These are phyloP conservation scores for Spea multiplicata DNA, from an alignment of 2,113 vertebrate genomes.

Conservation along the genomic window DNA sequence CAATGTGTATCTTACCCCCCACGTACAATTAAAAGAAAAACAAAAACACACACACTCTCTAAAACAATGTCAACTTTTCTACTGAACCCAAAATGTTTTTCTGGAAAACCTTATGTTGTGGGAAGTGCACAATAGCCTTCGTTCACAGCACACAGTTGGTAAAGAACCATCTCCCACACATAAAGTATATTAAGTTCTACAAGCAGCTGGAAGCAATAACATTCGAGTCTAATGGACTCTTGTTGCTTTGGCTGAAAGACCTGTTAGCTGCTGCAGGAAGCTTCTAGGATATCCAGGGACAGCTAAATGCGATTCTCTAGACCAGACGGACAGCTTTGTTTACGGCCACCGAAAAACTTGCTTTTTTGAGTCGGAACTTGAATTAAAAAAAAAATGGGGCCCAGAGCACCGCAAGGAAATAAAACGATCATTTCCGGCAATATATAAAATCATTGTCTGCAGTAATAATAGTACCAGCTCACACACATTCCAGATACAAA, in stretches of 20 bases:
- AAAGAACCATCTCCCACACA: conserved; percentile 37
- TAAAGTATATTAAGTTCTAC: conserved; percentile 20
- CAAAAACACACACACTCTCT: not conserved
- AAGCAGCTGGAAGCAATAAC: conserved; percentile 43
- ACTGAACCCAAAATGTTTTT: conserved; percentile 20
- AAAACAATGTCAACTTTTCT: conserved; percentile 17
- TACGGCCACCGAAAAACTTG: not conserved
- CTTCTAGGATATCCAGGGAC: not conserved
- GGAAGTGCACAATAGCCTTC: conserved; percentile 38
- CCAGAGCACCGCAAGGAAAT: no score
- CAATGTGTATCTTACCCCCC: conserved; percentile 42
- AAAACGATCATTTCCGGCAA: no score
- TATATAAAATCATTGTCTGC: no score
- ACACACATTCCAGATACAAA: no score
- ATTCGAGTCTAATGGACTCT: conserved; percentile 7
- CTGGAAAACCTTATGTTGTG: conserved; percentile 24
- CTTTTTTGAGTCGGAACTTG: no score
- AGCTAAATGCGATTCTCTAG: conserved; percentile 6
- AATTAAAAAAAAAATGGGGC: no score
- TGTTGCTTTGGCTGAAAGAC: conserved; percentile 14
- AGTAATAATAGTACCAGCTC: no score
- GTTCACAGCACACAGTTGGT: conserved; percentile 30
- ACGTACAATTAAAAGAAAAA: conserved; percentile 39
- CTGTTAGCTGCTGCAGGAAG: not conserved
- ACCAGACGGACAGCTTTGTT: not conserved